Evolutionary conservation across 2,113 vertebrate species (phyloP), one percentile per base, ranked within the genome.

Genomic region (Crotalus helleri): DNA sequence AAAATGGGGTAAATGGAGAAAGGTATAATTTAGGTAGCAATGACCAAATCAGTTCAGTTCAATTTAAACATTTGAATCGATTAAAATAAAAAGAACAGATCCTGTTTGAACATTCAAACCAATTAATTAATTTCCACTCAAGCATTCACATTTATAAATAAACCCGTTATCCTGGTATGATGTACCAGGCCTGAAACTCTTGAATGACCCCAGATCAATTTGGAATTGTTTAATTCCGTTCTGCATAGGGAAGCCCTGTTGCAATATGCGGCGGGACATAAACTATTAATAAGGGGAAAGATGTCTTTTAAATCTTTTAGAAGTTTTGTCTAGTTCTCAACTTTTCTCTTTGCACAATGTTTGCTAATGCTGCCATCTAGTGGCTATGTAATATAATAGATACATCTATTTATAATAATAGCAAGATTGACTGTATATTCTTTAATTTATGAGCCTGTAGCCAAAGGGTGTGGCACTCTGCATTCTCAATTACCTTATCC

Each of bases 371-470:
- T 94, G 54, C 55, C 91, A 92, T 44, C 89, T 91, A 33, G 92
- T 33, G 3, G 44, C 29, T 26, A 0, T 0, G 8, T 0, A 86
- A 1, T 0, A n/a, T 29, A 12, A 88, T 81, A 39, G 69, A 5
- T 39, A 39, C 15, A 39, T 39, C n/a, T 39, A 81, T 81, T 39
- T 21, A 81, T 21, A 39, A 81, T 81, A 39, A 81, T 81, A 39
- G 69, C 69, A 44, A 81, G 33, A 21, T 81, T 39, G 49, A n/a
- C 39, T 13, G 1, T 0, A 19, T n/a, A n/a, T 9, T 64, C 61
- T n/a, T 59, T 13, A 26, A 13, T 24, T n/a, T 57, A 5, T n/a
- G 12, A 21, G 4, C 55, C 55, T 59, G 15, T 11, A n/a, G 3
- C 6, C n/a, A 8, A 19, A 9, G 1, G 24, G 17, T 51, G 29